Evolutionary conservation across 2,797 vertebrate genomes (phyloP).

Genomic region (Enteromius trimaculatus): DNA sequence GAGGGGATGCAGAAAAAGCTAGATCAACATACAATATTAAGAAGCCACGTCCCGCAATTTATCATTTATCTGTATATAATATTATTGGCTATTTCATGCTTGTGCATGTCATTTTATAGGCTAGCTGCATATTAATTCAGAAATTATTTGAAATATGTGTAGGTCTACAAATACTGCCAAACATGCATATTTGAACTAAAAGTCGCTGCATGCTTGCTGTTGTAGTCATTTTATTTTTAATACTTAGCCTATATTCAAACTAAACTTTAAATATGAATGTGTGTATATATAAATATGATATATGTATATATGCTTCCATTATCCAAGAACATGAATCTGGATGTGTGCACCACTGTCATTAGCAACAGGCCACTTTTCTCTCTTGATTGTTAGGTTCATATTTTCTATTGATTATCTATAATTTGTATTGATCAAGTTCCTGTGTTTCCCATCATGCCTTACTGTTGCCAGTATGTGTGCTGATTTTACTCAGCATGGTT

Average conservation of each 20-base stretch:
- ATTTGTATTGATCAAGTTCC: slow-evolving; percentile 17
- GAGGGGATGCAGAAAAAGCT: not conserved
- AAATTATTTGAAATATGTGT: not conserved
- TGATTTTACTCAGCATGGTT: not conserved
- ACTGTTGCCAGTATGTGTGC: not conserved
- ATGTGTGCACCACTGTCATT: not conserved
- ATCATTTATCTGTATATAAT: not conserved
- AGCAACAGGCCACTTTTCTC: not conserved
- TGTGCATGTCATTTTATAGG: not conserved
- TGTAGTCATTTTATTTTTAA: not conserved
- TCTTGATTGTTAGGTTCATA: slow-evolving; percentile 9
- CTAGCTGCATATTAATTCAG: not conserved
- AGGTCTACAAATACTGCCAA: not conserved
- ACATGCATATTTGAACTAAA: not conserved
- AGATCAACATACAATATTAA: not conserved
- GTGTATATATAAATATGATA: not conserved
- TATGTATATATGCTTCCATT: not conserved
- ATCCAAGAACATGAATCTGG: not conserved
- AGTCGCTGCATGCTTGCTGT: not conserved
- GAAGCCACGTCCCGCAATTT: not conserved
- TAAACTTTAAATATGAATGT: no score
- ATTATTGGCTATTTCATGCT: not conserved
- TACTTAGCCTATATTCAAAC: not conserved
- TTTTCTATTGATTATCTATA: slow-evolving; percentile 17
- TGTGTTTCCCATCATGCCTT: slow-evolving; percentile 25